Base-by-base conservation (phyloP, 2,888 invertebrate genomes). In the Ichneumoninae sp. region DNA sequence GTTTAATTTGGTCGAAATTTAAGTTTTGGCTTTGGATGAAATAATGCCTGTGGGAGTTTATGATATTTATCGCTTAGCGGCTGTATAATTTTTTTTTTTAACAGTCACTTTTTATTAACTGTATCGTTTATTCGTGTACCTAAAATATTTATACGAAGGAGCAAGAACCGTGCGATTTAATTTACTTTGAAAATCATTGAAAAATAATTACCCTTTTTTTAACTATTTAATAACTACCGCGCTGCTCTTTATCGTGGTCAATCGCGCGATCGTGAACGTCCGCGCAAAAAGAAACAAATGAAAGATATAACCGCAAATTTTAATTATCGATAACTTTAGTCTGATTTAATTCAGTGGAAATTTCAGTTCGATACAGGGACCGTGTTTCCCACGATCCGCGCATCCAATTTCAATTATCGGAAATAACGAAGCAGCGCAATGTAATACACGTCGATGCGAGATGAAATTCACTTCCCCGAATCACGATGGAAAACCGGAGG, bases 311-410 rank as follows among this genome's bases (percentile, higher is more conserved):
- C 33, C 33, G 2, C 33, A 13, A 50, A 13, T 13, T 50, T 69
- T 69, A 30, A n/a, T 69, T n/a, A 22, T 16, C 52, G 69, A 26
- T 69, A 52, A 52, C 50, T 50, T 69, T 52, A 69, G 16, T 7
- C 33, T n/a, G 50, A 50, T 30, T 47, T 7, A 26, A 69, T 69
- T 33, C 30, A 16, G 16, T 30, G n/a, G 6, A 52, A 69, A 69
- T 50, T 62, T 30, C 62, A 62, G 62, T 62, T 33, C n/a, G 30
- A 33, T 33, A 33, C 13, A 57, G 62, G 2, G 2, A 62, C 33
- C 62, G 33, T 16, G 30, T 16, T 62, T 62, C 62, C 30, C 62
- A n/a, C 33, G 22, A 33, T 6, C 13, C 62, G 3, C 6, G 13
- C 6, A 62, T 33, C 6, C 6, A 62, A 62, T 62, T 30, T 33